Base-by-base conservation (phyloP, 2,113 vertebrate genomes). In the Acanthochromis polyacanthus region DNA sequence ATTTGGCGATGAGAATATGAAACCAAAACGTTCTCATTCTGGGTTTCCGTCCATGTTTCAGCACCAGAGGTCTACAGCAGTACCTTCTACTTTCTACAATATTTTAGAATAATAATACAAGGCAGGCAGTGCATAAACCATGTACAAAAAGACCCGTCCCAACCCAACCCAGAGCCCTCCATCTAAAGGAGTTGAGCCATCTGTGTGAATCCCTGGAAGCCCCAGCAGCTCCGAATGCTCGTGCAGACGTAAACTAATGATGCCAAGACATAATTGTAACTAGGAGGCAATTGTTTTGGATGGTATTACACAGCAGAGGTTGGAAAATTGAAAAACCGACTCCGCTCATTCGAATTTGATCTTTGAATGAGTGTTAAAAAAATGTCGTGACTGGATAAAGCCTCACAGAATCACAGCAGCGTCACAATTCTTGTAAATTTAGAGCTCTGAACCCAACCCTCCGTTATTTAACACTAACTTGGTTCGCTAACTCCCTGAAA, bases 91-190 rank as follows among this genome's bases (percentile, higher is more conserved):
- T 84, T 89, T 92, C 93, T 94, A 94, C 91, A 71, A 94, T 95
- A 95, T 94, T 87, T 92, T 86, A 84, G 87, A 92, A 56, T 90
- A 92, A 89, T 92, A 94, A 94, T 93, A 93, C 93, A 86, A 95
- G 94, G 94, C 95, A 95, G 94, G 94, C 95, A 96, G 94, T 96
- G 95, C 95, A 95, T 95, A 94, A 93, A 94, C 93, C 95, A 94
- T 93, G 92, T 94, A 95, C 87, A 94, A 95, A 95, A 92, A 75
- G 75, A 84, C 72, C 90, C 88, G 43, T 66, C 88, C 87, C 84
- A 0, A 71, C 88, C 89, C 92, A 73, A 86, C 82, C 77, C 83
- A 60, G 82, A 90, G 82, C 80, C 71, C 88, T 86, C 68, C 20
- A 56, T 65, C 28, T 70, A 56, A 65, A 79, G 66, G 80, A 81